Conservation (phyloP, 2,113 vertebrate species). For the Actinemys pallida region DNA sequence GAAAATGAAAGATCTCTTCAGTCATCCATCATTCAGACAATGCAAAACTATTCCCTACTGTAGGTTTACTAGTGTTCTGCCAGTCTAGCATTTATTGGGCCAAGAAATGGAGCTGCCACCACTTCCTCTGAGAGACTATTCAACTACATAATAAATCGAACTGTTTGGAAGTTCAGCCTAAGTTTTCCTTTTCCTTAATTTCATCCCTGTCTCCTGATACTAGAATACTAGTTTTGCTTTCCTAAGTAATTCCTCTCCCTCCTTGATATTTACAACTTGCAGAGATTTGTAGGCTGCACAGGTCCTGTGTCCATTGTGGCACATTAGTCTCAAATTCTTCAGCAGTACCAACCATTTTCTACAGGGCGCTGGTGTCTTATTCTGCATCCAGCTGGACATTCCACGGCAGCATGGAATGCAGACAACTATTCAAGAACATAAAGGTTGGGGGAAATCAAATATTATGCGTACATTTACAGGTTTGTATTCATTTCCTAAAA, state of each 20-base stretch:
- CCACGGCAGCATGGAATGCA: neutral
- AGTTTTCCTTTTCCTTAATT: neutral
- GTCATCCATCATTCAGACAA: neutral
- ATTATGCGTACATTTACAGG: neutral
- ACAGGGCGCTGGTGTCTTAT: neutral
- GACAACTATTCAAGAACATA: neutral
- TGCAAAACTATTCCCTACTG: rapidly evolving
- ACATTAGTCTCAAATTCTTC: neutral
- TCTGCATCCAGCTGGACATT: neutral
- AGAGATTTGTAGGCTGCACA: rapidly evolving
- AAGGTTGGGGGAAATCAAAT: neutral
- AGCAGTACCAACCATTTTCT: neutral
- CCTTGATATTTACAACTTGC: rapidly evolving
- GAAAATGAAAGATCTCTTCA: neutral
- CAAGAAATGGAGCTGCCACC: rapidly evolving
- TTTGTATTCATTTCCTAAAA: neutral
- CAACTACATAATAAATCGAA: neutral
- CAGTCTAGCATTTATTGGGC: rapidly evolving
- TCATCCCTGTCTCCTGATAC: neutral
- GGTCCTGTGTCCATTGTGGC: rapidly evolving
- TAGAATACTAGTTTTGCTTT: rapidly evolving
- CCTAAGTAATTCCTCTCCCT: neutral
- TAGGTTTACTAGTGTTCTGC: rapidly evolving
- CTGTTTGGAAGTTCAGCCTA: neutral
- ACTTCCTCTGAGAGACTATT: rapidly evolving